Evolutionary conservation across 2,113 vertebrate species (phyloP).

Genomic region (Pycnonotus jocosus): DNA sequence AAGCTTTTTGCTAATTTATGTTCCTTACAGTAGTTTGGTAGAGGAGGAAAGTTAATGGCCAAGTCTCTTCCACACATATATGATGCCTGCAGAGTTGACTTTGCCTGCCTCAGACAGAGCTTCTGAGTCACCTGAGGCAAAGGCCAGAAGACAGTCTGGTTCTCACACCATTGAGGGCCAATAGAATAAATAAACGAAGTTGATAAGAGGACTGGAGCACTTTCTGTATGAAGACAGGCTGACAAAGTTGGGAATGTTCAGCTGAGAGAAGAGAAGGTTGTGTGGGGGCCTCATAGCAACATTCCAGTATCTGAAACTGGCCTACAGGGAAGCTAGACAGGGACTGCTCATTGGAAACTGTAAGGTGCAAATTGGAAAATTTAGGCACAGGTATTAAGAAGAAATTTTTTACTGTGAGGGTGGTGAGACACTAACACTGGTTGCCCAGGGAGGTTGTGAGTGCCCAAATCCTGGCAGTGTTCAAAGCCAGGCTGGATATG

Average conservation of each 20-base stretch:
- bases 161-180: not conserved
- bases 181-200: not conserved
- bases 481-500: not conserved
- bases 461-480: too few relatives aligned
- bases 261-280: not conserved
- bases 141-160: not conserved
- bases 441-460: not conserved
- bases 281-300: not conserved
- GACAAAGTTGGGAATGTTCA: not conserved
- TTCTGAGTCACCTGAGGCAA: not conserved
- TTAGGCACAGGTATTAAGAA: not conserved
- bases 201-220: not conserved
- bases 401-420: not conserved
- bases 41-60: not conserved
- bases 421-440: not conserved
- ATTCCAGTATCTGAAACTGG: not conserved
- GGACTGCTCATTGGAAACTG: not conserved
- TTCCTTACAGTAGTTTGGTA: not conserved
- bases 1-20: slow-evolving; percentile 20
- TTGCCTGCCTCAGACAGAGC: not conserved
- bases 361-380: not conserved
- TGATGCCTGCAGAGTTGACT: not conserved
- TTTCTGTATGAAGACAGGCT: not conserved
- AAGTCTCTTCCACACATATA: not conserved
- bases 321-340: not conserved